A percentile compares a stretch with the other conserved stretches of the same genome.
Evolutionary conservation across 2,113 vertebrate species (phyloP).

Genomic region (Pelusios castaneus): DNA sequence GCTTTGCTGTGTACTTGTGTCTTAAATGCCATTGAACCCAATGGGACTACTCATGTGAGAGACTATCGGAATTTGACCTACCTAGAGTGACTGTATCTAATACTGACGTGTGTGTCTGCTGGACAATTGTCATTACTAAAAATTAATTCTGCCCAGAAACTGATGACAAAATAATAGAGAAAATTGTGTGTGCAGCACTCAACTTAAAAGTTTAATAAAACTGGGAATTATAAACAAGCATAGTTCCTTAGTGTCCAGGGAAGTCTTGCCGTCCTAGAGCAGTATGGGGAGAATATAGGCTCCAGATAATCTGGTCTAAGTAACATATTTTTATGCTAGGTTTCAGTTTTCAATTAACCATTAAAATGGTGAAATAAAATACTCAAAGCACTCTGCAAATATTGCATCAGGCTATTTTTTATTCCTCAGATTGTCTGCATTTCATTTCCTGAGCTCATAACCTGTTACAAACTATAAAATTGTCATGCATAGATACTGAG

Average conservation of each 20-base stretch:
- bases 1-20: not conserved
- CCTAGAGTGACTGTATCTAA: not conserved
- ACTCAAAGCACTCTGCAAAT: not conserved
- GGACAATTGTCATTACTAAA: not conserved
- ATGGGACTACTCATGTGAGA: not conserved
- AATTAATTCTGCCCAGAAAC: not conserved
- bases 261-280: not conserved
- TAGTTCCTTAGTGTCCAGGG: not conserved
- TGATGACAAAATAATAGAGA: not conserved
- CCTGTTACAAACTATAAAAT: not conserved
- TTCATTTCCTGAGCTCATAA: not conserved
- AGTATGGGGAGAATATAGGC: not conserved
- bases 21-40: not conserved
- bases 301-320: rapidly evolving
- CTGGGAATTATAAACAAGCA: not conserved
- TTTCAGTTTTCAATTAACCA: not conserved
- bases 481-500: not conserved
- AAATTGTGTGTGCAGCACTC: not conserved
- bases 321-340: not conserved
- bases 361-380: not conserved
- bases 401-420: not conserved
- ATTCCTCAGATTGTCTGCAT: not conserved
- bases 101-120: not conserved
- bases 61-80: not conserved
- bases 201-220: not conserved